Conservation (phyloP, 2,888 invertebrate species). For the Liodrosophila aerea region DNA sequence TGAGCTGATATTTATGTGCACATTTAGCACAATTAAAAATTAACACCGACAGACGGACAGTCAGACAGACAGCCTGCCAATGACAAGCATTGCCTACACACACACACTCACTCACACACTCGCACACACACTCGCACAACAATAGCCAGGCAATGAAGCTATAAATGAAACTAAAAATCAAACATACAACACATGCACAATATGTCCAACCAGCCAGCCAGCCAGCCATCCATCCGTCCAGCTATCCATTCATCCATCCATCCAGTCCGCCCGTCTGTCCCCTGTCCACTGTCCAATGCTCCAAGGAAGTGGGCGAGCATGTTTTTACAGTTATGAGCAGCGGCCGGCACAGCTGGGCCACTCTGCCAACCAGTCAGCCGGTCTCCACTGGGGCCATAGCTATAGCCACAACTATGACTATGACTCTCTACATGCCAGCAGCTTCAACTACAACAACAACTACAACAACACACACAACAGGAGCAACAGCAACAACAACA, state of each 20-base stretch:
- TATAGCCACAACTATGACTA: neutral
- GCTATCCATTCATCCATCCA: neutral
- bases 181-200: constrained; percentile 59
- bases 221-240: neutral
- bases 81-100: constrained; percentile 39
- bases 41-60: constrained; percentile 45
- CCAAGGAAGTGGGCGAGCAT: constrained; percentile 77
- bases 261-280: no score
- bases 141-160: constrained; percentile 44
- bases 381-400: neutral
- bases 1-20: constrained; percentile 64
- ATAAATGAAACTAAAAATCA: constrained; percentile 66
- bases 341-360: constrained; percentile 67
- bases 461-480: no score
- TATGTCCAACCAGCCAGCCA: constrained; percentile 9
- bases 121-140: constrained; percentile 40
- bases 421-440: constrained; percentile 36
- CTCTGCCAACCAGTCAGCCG: constrained; percentile 22
- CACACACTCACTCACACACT: constrained; percentile 24
- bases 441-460: constrained; percentile 22
- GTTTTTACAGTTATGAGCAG: constrained; percentile 76
- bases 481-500: constrained; percentile 18
- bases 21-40: constrained; percentile 77
- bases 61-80: constrained; percentile 22
- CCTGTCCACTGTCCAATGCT: constrained; percentile 22